Percentiles rank a stretch among this genome's conserved stretches.
These are phyloP conservation scores for Oncorhynchus mykiss DNA, from an alignment of 2,113 vertebrate genomes.

Conservation along the genomic window DNA sequence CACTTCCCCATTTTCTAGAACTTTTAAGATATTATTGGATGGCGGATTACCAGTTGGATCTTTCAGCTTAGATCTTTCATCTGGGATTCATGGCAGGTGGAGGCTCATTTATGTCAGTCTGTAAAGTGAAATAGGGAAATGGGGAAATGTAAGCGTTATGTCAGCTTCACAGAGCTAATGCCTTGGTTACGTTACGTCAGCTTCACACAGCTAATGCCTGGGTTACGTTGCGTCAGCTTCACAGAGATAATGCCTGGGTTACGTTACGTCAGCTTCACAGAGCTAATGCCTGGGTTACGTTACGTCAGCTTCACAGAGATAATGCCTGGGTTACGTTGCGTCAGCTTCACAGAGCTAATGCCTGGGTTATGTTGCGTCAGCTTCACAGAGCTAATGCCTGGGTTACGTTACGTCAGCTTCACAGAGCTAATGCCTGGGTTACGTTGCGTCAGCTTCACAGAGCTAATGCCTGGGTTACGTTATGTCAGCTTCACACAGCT, in stretches of 20 bases:
- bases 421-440: constrained; percentile 57
- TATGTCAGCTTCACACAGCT: constrained; percentile 37
- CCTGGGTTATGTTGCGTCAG: constrained; percentile 53
- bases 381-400: constrained; percentile 55
- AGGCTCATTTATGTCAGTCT: constrained; percentile 54
- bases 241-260: constrained; percentile 57
- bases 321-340: constrained; percentile 59
- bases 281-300: constrained; percentile 59
- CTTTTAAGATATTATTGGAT: constrained; percentile 13
- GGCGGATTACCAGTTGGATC: constrained; percentile 27
- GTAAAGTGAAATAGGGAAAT: constrained; percentile 40
- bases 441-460: constrained; percentile 45
- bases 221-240: constrained; percentile 44
- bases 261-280: constrained; percentile 44
- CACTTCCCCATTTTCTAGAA: neutral
- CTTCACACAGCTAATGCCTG: constrained; percentile 54
- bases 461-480: constrained; percentile 59
- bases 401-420: constrained; percentile 43
- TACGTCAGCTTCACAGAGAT: constrained; percentile 37
- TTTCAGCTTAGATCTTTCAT: too few species aligned
- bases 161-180: constrained; percentile 54
- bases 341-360: constrained; percentile 54
- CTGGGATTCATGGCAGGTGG: constrained; percentile 39
- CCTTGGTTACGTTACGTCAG: constrained; percentile 52
- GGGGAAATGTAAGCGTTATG: constrained; percentile 36